Conservation (phyloP, 2,888 invertebrate species). For the Drosophila trichaetosa region DNA sequence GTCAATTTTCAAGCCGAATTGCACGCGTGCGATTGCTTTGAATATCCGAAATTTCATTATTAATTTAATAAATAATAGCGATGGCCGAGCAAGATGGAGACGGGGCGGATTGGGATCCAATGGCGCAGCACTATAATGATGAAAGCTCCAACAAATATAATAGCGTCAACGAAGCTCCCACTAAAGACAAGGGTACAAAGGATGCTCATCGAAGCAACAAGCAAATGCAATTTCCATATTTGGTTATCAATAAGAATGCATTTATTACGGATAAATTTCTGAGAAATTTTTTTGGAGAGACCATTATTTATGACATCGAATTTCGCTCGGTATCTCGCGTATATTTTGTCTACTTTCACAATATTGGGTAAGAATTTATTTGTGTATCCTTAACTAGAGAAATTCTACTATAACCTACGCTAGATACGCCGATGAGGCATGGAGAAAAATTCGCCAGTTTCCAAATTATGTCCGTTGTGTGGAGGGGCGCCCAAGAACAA, state of each 20-base stretch:
- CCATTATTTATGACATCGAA: constrained; percentile 31
- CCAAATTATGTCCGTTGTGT: constrained; percentile 36
- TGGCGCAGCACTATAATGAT: constrained; percentile 44
- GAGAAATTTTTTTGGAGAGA: constrained; percentile 45
- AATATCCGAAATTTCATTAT: background rate
- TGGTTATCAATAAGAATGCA: constrained; percentile 39
- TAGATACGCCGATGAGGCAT: constrained; percentile 50
- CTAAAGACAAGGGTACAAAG: background rate
- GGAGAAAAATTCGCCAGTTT: constrained; percentile 27
- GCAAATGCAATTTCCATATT: constrained; percentile 44
- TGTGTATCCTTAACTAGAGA: background rate
- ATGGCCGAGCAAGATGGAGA: constrained; percentile 25
- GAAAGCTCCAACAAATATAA: constrained; percentile 34
- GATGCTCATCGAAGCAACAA: background rate
- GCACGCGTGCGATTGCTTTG: background rate
- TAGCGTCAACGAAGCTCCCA: constrained; percentile 5
- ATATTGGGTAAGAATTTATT: constrained; percentile 43
- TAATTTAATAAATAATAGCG: background rate
- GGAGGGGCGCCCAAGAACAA: constrained; percentile 13
- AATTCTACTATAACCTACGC: background rate
- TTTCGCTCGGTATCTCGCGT: constrained; percentile 8
- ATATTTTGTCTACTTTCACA: constrained; percentile 54
- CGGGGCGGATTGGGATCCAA: constrained; percentile 53
- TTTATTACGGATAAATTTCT: constrained; percentile 32
- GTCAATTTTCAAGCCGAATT: background rate